Evolutionary conservation across 2,113 vertebrate genomes (phyloP), one percentile per base, ranked within the genome.

Genomic region (Anguilla rostrata): DNA sequence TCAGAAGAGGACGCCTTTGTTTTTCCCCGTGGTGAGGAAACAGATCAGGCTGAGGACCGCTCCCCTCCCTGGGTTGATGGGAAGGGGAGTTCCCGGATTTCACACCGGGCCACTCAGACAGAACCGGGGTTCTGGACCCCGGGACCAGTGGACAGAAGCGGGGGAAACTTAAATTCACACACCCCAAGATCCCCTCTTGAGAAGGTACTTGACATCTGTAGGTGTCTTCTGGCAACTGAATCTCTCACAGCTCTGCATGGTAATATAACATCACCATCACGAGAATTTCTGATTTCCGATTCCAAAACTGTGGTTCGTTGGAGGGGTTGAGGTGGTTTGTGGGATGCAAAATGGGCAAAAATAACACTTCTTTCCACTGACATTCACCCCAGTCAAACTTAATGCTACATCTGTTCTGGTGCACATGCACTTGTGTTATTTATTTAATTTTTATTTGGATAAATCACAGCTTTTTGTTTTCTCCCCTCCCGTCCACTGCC

Each of bases 1-100:
- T 94, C 93, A 0, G 95, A 96, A 83, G 95, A 96, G n/a, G 95
- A 96, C n/a, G 78, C 94, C 14, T 96, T 96, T 39, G 89, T 95
- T 71, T 96, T 95, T 88, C 94, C 95, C 0, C 92, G 92, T 11
- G 88, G 91, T 53, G 92, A 94, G 29, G 92, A 94, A 3, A 85
- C 88, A 0, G 95, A 96, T 15, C 88, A 89, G 84, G 85, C 88
- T 87, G 93, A 92, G 66, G 89, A 91, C 60, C 57, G 87, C 81
- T 20, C 16, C 71, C 71, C 39, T 3, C 57, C 78, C 26, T 89
- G 88, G 20, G 88, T 84, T 20, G 89, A 90, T 26, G 63, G 6
- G 0, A 57, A 83, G 0, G 90, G 18, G 18, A 7, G 91, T 3
- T 87, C 88, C 0, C 14, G 82, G 0, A 88, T 93, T 66, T 94